These are phyloP conservation scores for Sphinx pinastri DNA, from an alignment of 2,888 invertebrate species.

Conservation along the genomic window DNA sequence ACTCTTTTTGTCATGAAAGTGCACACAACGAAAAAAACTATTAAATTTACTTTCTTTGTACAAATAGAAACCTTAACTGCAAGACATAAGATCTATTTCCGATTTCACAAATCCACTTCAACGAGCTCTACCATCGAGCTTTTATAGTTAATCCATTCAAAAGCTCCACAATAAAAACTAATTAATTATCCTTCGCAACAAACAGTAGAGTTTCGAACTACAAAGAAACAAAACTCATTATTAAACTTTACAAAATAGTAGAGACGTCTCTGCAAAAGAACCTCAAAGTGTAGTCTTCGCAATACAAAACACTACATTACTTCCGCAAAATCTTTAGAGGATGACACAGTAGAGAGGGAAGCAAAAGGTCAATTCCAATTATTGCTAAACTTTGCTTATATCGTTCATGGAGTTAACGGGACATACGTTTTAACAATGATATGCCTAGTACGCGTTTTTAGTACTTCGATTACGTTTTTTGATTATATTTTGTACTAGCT, in stretches of 20 bases:
- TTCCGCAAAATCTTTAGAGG: constrained; percentile 20
- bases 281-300: constrained; percentile 19
- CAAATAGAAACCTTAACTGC: not conserved
- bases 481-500: no score
- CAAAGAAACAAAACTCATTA: constrained; percentile 25
- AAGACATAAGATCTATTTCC: not conserved
- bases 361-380: not conserved
- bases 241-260: constrained; percentile 24
- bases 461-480: no score
- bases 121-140: not conserved
- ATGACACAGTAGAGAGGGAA: not conserved
- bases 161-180: constrained; percentile 23
- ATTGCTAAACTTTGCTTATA: no score
- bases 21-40: not conserved
- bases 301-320: constrained; percentile 21
- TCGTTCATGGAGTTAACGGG: no score
- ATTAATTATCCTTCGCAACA: constrained; percentile 20
- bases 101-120: not conserved
- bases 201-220: constrained; percentile 20
- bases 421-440: no score
- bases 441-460: no score
- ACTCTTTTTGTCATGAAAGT: not conserved
- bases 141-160: constrained; percentile 24
- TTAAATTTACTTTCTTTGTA: not conserved
- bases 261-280: constrained; percentile 7